These are phyloP conservation scores for Ptychadena robeensis DNA, from an alignment of 2,797 vertebrate species.

Conservation along the genomic window DNA sequence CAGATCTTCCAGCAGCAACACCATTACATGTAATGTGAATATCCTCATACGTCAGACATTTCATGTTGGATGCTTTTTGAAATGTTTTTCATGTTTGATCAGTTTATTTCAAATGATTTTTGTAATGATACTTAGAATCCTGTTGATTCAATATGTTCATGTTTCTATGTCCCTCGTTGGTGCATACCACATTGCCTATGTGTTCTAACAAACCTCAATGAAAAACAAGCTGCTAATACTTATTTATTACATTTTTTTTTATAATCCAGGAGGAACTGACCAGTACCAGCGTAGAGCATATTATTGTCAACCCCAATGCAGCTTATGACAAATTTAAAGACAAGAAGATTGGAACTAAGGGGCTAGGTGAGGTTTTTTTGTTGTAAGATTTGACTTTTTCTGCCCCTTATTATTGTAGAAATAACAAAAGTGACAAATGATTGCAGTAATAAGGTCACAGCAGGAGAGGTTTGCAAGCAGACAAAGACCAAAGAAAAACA, in stretches of 20 bases:
- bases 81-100: background rate
- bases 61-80: background rate
- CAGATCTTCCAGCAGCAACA: background rate
- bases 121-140: background rate
- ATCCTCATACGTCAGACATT: too few relatives aligned
- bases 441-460: too few relatives aligned
- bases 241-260: background rate
- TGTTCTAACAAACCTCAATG: background rate
- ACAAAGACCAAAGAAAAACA: too few relatives aligned
- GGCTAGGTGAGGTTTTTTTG: conserved; percentile 80
- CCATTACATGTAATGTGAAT: too few relatives aligned
- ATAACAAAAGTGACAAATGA: too few relatives aligned
- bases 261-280: conserved; percentile 89
- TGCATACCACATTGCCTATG: background rate
- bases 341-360: conserved; percentile 89
- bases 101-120: background rate
- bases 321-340: conserved; percentile 98
- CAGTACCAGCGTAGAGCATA: conserved; percentile 95
- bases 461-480: too few relatives aligned
- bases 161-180: background rate
- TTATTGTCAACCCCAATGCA: conserved; percentile 96
- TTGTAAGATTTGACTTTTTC: too few relatives aligned
- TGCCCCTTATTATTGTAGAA: too few relatives aligned
- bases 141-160: background rate
- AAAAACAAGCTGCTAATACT: background rate